Conservation (phyloP, 2,797 vertebrate genomes). For the Rhabdomys pumilio region DNA sequence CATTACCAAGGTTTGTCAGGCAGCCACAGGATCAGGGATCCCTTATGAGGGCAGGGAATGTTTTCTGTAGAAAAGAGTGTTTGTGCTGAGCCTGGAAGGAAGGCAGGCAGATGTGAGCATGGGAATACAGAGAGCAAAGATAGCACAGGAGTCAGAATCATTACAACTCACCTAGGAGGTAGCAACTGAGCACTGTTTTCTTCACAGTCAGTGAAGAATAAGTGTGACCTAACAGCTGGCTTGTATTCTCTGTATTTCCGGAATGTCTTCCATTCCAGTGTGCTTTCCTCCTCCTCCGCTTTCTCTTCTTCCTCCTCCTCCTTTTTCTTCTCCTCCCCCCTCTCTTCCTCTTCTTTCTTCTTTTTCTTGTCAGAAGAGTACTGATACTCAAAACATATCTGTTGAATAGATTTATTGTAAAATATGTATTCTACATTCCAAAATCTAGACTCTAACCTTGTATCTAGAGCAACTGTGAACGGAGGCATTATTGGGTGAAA, state of each 20-base stretch:
- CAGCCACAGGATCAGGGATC: background rate
- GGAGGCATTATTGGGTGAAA: slow-evolving; percentile 21
- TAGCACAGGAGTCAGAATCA: background rate
- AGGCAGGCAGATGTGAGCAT: background rate
- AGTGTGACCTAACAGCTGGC: background rate
- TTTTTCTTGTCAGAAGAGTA: background rate
- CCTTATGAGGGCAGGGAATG: background rate
- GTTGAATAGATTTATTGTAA: slow-evolving; percentile 24
- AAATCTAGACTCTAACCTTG: background rate
- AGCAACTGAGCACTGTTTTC: background rate
- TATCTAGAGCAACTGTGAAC: background rate
- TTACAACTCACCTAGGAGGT: background rate
- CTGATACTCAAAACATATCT: background rate
- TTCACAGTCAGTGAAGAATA: background rate
- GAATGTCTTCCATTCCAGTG: background rate
- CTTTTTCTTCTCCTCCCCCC: background rate
- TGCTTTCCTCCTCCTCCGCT: background rate
- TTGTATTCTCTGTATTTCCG: background rate
- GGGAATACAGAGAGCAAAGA: background rate
- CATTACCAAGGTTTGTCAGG: background rate
- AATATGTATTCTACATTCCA: background rate
- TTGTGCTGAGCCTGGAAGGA: background rate
- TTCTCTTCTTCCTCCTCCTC: background rate
- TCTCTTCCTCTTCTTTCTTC: background rate
- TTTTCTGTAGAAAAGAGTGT: background rate